Evolutionary conservation across 2,888 invertebrate genomes (phyloP), one percentile per base, ranked within the genome.

Genomic region (Drepanosiphum platanoidis): DNA sequence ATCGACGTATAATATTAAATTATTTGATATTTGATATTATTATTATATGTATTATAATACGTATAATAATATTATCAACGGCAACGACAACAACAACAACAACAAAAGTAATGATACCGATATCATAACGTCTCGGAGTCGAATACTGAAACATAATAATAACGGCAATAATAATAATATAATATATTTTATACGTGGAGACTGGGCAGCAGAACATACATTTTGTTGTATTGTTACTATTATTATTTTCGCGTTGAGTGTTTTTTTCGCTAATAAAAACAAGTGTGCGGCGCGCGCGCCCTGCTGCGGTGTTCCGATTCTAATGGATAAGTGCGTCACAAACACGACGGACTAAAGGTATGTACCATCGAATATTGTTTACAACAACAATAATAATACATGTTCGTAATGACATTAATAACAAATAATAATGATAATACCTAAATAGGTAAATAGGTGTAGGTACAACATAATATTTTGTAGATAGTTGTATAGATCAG

Each of bases 211-310:
- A n/a, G 52, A 5, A 52, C 52, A 5, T 52, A n/a, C n/a, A n/a
- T n/a, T n/a, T n/a, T n/a, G n/a, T n/a, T 52, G 7, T 52, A 61
- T 61, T 61, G 58, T 34, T 46, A 75, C 58, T 75, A 52, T 72
- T 72, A 46, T 46, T 18, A 58, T n/a, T 22, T 13, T 78, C 34
- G 61, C 1, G 34, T 74, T 27, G 36, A 66, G 64, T 66, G 83
- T 83, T 75, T 66, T 83, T 66, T n/a, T n/a, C n/a, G n/a, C 13
- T 66, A 61, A 81, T 58, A 71, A 34, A 75, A 77, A 84, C 75
- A 68, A 84, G 74, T 66, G 74, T 82, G 72, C n/a, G 66, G 32
- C 64, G 36, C 52, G 64, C 7, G 27, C 36, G 27, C 4, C 36
- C 34, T 32, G 64, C 30, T 22, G 36, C 66, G 18, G 52, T 75